Conservation (phyloP, 2,113 vertebrate genomes). For the Theropithecus gelada region DNA sequence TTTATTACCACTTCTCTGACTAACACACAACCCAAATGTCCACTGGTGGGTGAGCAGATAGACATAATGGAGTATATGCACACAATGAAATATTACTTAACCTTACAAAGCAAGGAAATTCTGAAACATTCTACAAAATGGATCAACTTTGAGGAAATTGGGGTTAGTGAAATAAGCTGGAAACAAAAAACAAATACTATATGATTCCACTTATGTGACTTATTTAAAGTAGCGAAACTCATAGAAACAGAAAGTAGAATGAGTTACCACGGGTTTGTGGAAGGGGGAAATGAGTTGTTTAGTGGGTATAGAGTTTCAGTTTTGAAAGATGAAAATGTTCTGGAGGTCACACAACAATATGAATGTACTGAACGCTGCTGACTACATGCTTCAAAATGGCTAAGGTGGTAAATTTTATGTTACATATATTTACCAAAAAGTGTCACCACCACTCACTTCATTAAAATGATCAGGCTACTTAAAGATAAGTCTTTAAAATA, state of each 20-base stretch:
- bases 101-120: not conserved
- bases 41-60: not conserved
- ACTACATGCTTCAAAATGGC: not conserved
- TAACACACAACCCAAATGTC: not conserved
- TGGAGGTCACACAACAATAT: not conserved
- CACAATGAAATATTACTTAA: not conserved
- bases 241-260: not conserved
- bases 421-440: not conserved
- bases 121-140: not conserved
- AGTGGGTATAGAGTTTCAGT: not conserved
- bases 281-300: not conserved
- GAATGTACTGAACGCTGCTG: not conserved
- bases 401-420: not conserved
- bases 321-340: not conserved
- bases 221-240: not conserved
- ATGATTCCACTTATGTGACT: not conserved
- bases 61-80: not conserved
- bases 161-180: not conserved
- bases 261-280: fast-evolving
- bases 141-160: not conserved
- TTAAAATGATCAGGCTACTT: not conserved
- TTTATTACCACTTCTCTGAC: not conserved
- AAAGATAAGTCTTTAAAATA: not conserved
- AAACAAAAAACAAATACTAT: not conserved
- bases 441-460: not conserved